Conservation (phyloP, 2,797 vertebrate species). For the Xenentodon cancila region DNA sequence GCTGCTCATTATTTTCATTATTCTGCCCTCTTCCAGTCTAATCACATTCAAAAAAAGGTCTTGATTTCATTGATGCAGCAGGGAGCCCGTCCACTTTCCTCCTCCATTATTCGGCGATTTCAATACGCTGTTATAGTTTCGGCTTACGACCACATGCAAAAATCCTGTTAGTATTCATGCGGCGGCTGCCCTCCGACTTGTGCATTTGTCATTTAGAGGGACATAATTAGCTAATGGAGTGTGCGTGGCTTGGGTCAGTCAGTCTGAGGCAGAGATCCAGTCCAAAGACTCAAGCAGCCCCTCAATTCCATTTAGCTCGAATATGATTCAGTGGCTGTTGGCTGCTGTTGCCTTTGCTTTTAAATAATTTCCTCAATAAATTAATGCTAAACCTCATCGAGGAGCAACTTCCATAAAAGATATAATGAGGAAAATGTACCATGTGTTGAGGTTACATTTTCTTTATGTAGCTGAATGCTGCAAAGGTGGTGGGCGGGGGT, state of each 20-base stretch:
- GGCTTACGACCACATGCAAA: slow-evolving; percentile 20
- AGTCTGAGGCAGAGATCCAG: slow-evolving; percentile 42
- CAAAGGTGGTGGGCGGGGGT: no score
- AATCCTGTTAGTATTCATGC: slow-evolving; percentile 66
- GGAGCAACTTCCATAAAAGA: slow-evolving; percentile 23
- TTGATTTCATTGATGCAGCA: slow-evolving; percentile 16
- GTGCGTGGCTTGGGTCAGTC: slow-evolving; percentile 57
- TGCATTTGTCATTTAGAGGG: slow-evolving; percentile 67
- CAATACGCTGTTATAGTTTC: slow-evolving; percentile 27
- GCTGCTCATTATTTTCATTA: slow-evolving; percentile 35
- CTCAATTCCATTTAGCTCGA: slow-evolving; percentile 53
- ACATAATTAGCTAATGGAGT: slow-evolving; percentile 79
- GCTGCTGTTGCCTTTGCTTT: slow-evolving; percentile 40
- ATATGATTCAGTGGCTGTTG: slow-evolving; percentile 58
- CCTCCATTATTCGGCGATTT: background rate
- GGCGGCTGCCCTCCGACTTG: slow-evolving; percentile 44
- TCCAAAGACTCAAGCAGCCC: slow-evolving; percentile 48
- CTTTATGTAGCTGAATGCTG: background rate
- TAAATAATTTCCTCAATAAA: slow-evolving; percentile 48
- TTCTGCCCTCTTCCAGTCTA: slow-evolving; percentile 15
- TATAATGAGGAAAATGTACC: slow-evolving; percentile 19
- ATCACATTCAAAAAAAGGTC: slow-evolving; percentile 34
- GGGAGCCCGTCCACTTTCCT: background rate
- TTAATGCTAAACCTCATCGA: slow-evolving; percentile 13
- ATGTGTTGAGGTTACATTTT: background rate